These are phyloP conservation scores for Myanophis thanlyinensis DNA, from an alignment of 2,113 vertebrate species.

Conservation along the genomic window DNA sequence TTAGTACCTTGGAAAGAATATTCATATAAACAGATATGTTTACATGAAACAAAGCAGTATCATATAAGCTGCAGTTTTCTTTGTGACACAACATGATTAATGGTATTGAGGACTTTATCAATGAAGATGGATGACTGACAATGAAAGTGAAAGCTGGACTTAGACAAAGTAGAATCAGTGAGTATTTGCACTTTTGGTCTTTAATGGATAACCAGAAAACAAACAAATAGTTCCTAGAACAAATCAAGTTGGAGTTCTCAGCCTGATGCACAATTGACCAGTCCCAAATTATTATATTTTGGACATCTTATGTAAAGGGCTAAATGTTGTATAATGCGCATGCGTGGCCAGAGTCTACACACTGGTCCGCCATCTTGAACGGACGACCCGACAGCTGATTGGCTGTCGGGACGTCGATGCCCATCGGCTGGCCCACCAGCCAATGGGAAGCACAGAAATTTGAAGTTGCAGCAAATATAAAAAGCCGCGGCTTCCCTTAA, in stretches of 20 bases:
- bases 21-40: background rate
- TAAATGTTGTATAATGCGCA: too few species aligned
- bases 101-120: background rate
- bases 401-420: too few species aligned
- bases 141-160: background rate
- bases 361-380: too few species aligned
- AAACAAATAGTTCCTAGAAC: background rate
- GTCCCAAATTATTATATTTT: background rate
- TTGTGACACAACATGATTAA: background rate
- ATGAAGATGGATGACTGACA: background rate
- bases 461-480: too few species aligned
- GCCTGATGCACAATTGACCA: background rate
- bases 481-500: too few species aligned
- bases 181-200: background rate
- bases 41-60: background rate
- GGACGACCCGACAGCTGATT: too few species aligned
- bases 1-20: background rate
- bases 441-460: too few species aligned
- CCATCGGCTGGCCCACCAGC: too few species aligned
- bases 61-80: background rate
- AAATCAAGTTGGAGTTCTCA: background rate
- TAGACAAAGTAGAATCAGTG: background rate
- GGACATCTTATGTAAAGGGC: background rate
- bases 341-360: too few species aligned
- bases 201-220: background rate